Percentiles rank a stretch among this genome's conserved stretches.
phyloP scores from a whole-genome alignment of 2,797 vertebrate species.

The Periparus ater region DNA sequence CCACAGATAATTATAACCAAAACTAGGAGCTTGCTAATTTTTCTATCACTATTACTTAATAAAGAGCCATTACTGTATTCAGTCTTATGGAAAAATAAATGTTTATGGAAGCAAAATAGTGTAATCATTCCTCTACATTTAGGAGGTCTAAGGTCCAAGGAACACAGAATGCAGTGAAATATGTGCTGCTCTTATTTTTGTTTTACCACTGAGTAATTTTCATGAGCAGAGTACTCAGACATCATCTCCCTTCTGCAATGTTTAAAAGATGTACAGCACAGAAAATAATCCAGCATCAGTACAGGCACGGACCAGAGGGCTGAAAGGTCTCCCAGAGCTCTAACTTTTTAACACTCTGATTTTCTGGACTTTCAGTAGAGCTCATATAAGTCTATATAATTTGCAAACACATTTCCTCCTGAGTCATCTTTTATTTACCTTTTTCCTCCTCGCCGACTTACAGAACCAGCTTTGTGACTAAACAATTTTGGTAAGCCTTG shows the following conservation, averaged over 20 bases:
- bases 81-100: not conserved
- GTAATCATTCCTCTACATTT: not conserved
- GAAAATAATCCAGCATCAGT: not conserved
- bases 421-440: conserved; percentile 55
- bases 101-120: not conserved
- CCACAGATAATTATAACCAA: not conserved
- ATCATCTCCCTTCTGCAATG: not conserved
- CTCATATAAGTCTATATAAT: not conserved
- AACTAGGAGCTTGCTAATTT: not conserved
- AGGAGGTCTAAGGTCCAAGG: not conserved
- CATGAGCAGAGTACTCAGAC: not conserved
- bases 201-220: not conserved
- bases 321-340: not conserved
- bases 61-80: not conserved
- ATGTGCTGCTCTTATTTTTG: not conserved
- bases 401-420: conserved; percentile 35
- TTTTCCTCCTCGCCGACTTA: conserved; percentile 3
- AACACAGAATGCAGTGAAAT: not conserved
- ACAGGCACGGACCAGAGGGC: not conserved
- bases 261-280: not conserved
- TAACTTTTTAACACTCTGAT: not conserved
- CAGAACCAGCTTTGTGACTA: conserved; percentile 44
- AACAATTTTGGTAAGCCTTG: conserved; percentile 50
- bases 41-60: not conserved
- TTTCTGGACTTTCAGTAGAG: not conserved